phyloP scores from a whole-genome alignment of 2,113 vertebrate species.

The Bungarus multicinctus region DNA sequence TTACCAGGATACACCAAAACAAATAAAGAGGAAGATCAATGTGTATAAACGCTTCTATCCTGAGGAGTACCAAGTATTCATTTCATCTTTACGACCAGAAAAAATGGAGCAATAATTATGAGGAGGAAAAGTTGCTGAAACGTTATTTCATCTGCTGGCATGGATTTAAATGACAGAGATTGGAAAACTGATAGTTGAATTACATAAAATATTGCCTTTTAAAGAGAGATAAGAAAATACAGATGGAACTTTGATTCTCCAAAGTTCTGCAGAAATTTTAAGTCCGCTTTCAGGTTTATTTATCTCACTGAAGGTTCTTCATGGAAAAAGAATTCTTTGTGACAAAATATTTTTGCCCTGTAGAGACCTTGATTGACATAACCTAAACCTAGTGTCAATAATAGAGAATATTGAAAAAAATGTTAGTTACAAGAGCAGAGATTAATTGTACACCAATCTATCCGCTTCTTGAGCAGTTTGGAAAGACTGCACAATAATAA shows the following conservation, averaged over 20 bases:
- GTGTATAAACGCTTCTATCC: constrained; percentile 87
- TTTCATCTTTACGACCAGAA: constrained; percentile 64
- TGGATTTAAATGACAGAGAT: neutral
- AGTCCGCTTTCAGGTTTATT: neutral
- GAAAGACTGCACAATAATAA: neutral
- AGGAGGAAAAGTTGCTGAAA: neutral
- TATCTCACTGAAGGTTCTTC: neutral
- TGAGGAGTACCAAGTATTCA: constrained; percentile 74
- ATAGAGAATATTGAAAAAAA: neutral
- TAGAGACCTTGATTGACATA: constrained; percentile 21
- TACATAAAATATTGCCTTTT: neutral
- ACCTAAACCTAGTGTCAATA: constrained; percentile 11
- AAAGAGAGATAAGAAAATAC: neutral
- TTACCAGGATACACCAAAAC: constrained; percentile 96
- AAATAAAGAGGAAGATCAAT: constrained; percentile 88
- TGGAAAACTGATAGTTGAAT: neutral
- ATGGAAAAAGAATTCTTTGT: neutral
- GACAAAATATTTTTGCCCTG: neutral
- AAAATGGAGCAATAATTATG: constrained; percentile 65
- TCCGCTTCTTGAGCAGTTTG: neutral
- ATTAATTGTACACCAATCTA: neutral
- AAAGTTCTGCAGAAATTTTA: neutral
- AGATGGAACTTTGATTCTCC: neutral
- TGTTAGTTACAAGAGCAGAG: accelerated
- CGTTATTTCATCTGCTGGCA: neutral